Conservation (phyloP, 2,888 invertebrate species). For the Oligia strigilis region DNA sequence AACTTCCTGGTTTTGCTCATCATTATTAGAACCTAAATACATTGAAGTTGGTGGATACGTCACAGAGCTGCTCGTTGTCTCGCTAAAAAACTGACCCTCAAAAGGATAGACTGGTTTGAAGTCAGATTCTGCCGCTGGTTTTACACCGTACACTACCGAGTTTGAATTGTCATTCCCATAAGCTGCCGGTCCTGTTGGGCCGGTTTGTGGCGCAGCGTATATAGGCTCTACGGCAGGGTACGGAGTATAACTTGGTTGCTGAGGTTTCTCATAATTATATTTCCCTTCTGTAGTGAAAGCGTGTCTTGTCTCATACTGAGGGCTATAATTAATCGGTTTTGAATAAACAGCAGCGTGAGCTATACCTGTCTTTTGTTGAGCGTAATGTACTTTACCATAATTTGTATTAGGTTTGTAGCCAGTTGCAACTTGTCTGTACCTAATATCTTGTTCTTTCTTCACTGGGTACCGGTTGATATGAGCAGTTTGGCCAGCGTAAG, state of each 20-base stretch:
- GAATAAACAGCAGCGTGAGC: slow-evolving; percentile 88
- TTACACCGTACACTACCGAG: slow-evolving; percentile 86
- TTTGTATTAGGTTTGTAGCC: slow-evolving; percentile 82
- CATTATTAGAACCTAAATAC: slow-evolving; percentile 86
- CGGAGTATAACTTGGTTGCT: slow-evolving; percentile 79
- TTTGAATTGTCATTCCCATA: slow-evolving; percentile 82
- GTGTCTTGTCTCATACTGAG: slow-evolving; percentile 85
- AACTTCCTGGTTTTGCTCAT: slow-evolving; percentile 75
- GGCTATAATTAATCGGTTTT: slow-evolving; percentile 82
- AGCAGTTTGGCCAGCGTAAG: slow-evolving; percentile 86
- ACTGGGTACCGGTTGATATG: slow-evolving; percentile 82
- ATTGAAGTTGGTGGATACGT: slow-evolving; percentile 87
- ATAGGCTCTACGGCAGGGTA: slow-evolving; percentile 86
- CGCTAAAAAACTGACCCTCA: slow-evolving; percentile 84
- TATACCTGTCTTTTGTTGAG: slow-evolving; percentile 88
- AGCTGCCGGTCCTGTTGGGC: slow-evolving; percentile 78
- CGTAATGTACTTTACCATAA: slow-evolving; percentile 81
- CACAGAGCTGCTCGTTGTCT: slow-evolving; percentile 83
- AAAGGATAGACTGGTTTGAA: slow-evolving; percentile 88
- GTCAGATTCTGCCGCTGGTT: slow-evolving; percentile 84
- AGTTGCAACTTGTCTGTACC: slow-evolving; percentile 85
- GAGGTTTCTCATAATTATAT: slow-evolving; percentile 80
- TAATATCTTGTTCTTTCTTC: slow-evolving; percentile 86
- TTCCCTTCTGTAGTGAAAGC: slow-evolving; percentile 85
- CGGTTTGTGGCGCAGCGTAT: slow-evolving; percentile 85